phyloP scores from a whole-genome alignment of 2,888 invertebrate genomes.

The Mesorhabditis belari region DNA sequence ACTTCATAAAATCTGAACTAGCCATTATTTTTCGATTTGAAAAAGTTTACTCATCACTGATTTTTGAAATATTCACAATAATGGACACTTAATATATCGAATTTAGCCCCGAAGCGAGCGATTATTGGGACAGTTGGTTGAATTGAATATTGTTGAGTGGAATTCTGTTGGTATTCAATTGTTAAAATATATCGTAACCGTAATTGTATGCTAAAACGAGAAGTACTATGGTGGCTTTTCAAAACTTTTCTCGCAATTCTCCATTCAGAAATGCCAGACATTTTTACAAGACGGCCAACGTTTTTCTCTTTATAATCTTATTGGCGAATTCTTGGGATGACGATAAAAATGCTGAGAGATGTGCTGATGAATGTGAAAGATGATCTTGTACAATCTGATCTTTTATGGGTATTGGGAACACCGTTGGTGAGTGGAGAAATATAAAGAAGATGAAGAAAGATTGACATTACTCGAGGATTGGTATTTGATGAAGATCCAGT shows the following conservation, averaged over 20 bases:
- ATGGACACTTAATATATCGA: no score
- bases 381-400: neutral
- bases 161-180: no score
- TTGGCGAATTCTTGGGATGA: neutral
- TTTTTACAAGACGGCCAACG: neutral
- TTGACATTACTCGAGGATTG: neutral
- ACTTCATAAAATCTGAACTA: no score
- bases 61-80: no score
- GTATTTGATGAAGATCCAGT: neutral
- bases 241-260: neutral
- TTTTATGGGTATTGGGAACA: neutral
- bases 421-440: neutral
- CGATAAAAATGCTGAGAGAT: neutral
- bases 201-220: no score
- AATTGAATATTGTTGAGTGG: no score
- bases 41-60: no score
- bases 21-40: no score
- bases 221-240: neutral
- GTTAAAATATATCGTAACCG: no score
- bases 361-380: neutral
- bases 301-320: neutral
- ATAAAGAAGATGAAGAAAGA: no score
- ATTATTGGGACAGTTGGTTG: neutral
- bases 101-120: neutral
- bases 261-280: neutral